phyloP scores from a whole-genome alignment of 2,113 vertebrate species.

The Silurus asotus region DNA sequence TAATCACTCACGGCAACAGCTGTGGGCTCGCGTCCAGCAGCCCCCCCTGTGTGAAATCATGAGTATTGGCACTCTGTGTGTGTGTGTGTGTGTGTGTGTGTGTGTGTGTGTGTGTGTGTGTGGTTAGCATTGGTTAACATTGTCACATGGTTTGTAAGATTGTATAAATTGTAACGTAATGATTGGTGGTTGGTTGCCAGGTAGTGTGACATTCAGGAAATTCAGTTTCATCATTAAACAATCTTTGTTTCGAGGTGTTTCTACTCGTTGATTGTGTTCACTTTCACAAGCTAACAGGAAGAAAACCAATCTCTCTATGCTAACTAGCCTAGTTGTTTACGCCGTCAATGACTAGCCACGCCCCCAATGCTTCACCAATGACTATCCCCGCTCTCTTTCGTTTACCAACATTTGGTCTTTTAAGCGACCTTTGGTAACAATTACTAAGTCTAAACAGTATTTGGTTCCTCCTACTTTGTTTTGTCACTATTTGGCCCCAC shows the following conservation, averaged over 20 bases:
- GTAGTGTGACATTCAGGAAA: background rate
- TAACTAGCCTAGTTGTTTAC: too few relatives aligned
- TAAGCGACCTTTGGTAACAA: too few relatives aligned
- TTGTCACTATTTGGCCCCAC: background rate
- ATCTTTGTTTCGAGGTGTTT: background rate
- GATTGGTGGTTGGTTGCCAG: background rate
- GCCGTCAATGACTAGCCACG: background rate
- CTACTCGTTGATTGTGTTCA: background rate
- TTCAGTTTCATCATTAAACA: background rate
- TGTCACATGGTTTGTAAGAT: background rate
- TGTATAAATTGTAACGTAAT: background rate
- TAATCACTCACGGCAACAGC: conserved; percentile 21
- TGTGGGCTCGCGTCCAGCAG: conserved; percentile 32
- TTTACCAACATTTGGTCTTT: background rate
- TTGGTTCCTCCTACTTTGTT: background rate
- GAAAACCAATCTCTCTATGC: too few relatives aligned
- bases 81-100: background rate
- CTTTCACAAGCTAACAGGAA: background rate
- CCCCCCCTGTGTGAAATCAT: conserved; percentile 14
- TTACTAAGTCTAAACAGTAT: background rate
- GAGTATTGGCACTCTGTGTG: background rate
- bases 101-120: background rate
- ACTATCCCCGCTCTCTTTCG: background rate
- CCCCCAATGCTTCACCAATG: background rate
- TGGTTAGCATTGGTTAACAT: background rate